These are phyloP conservation scores for Metallyticus violacea DNA, from an alignment of 2,888 invertebrate species.

Conservation along the genomic window DNA sequence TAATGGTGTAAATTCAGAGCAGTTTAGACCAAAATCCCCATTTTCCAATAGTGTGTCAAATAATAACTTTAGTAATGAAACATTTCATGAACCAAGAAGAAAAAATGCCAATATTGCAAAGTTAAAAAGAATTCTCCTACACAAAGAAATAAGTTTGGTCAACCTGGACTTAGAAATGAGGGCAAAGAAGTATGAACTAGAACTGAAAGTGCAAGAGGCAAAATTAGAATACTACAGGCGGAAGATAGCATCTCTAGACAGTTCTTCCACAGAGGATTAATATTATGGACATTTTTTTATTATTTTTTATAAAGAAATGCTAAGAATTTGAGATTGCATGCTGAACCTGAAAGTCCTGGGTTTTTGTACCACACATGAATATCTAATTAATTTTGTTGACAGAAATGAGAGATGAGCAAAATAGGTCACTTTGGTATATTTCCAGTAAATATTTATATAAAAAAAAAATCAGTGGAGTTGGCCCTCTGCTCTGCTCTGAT, in stretches of 20 bases:
- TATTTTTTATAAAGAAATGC: constrained; percentile 12
- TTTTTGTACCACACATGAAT: neutral
- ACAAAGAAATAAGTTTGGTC: constrained; percentile 23
- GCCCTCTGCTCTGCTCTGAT: no score
- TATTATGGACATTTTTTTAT: constrained; percentile 28
- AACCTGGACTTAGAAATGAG: constrained; percentile 28
- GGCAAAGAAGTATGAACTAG: constrained; percentile 24
- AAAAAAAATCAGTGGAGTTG: no score
- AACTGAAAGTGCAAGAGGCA: constrained; percentile 27
- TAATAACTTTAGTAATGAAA: neutral
- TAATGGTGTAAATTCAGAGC: neutral
- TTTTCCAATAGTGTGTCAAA: neutral
- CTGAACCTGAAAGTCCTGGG: neutral
- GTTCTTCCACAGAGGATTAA: neutral
- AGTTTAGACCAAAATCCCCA: neutral
- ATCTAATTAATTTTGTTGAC: neutral
- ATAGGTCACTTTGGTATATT: no score
- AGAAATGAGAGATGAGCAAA: no score
- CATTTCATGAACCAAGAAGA: constrained; percentile 16
- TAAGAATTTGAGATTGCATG: neutral
- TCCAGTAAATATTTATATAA: no score
- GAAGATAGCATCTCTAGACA: constrained; percentile 18
- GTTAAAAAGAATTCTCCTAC: constrained; percentile 15
- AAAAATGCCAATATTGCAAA: constrained; percentile 6
- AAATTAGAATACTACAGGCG: constrained; percentile 28